Evolutionary conservation across 2,888 invertebrate species (phyloP), one percentile per base, ranked within the genome.

Genomic region (Cosmia pyralina): DNA sequence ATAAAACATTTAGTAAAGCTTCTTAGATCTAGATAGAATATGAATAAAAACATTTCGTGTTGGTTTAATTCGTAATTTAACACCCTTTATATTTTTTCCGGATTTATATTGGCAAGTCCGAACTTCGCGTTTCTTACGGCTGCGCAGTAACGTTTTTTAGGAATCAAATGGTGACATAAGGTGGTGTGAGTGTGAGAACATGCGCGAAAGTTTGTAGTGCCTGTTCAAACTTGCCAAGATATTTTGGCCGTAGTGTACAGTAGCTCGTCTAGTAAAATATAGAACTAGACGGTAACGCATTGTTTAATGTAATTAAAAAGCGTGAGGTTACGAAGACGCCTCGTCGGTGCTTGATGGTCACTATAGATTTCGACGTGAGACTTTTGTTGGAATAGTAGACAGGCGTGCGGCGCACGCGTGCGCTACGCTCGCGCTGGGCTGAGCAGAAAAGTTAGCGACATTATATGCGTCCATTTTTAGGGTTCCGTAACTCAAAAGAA

Each of bases 1-100:
- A 55, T 55, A 44, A 62, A 70, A 10, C 34, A 15, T 44, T 17
- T 15, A 48, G 28, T 15, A 71, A 72, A 19, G 6, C 34, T 28
- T 77, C 19, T 38, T 58, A 58, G 10, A 28, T 75, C 13, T 70
- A 46, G 22, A 19, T 46, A 52, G 7, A 44, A 13, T 38, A 38
- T 46, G 38, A 15, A 44, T 44, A 44, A 28, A 34, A 46, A 28
- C 4, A 38, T 19, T 46, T 53, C 41, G 41, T 41, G 41, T 38
- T 38, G 46, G 10, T 38, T 59, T 17, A 46, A 11, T 60, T 59
- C 7, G 13, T 69, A 46, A 55, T 70, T 46, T 38, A 38, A 38
- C 19, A 44, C 11, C n/a, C 2, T 5, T 1, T 28, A 28, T 3
- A 28, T 28, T 28, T 28, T 28, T 1, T 28, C 28, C 28, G 2